Evolutionary conservation across 2,888 invertebrate genomes (phyloP).

Genomic region (Andrena marginata): DNA sequence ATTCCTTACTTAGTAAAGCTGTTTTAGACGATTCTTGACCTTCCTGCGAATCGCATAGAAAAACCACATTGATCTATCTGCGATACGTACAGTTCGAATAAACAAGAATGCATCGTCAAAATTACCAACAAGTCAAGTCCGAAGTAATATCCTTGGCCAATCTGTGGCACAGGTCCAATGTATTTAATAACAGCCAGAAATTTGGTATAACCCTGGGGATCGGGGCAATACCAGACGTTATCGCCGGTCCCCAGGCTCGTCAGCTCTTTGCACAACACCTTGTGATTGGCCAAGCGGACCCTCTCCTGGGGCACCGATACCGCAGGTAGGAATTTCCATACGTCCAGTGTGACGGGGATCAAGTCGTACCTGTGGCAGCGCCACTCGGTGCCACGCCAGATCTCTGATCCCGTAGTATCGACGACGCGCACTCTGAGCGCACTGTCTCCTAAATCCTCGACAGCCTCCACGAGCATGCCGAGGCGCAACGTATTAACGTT

Average conservation of each 20-base stretch:
- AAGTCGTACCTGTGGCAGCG: slow-evolving; percentile 77
- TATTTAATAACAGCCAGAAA: slow-evolving; percentile 85
- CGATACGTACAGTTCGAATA: background rate
- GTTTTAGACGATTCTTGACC: slow-evolving; percentile 64
- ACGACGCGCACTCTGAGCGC: slow-evolving; percentile 73
- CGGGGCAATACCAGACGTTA: slow-evolving; percentile 75
- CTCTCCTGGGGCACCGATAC: slow-evolving; percentile 86
- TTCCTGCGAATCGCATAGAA: slow-evolving; percentile 64
- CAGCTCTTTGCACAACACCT: slow-evolving; percentile 85
- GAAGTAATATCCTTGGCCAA: slow-evolving; percentile 86
- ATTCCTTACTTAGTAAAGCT: slow-evolving; percentile 66
- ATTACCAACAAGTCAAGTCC: slow-evolving; percentile 87
- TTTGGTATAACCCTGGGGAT: slow-evolving; percentile 57
- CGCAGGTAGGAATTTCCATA: slow-evolving; percentile 86
- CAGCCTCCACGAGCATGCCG: slow-evolving; percentile 79
- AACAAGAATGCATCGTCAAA: slow-evolving; percentile 57
- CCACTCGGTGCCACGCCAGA: slow-evolving; percentile 81
- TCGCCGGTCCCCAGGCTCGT: slow-evolving; percentile 72
- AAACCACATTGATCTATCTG: background rate
- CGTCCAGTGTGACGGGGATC: slow-evolving; percentile 73
- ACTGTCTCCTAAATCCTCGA: slow-evolving; percentile 73
- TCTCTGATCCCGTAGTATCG: slow-evolving; percentile 66
- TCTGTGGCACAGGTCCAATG: slow-evolving; percentile 86
- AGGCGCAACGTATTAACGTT: slow-evolving; percentile 71
- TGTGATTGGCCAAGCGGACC: slow-evolving; percentile 85